phyloP scores from a whole-genome alignment of 2,888 invertebrate species.

The Chalcis sispes region DNA sequence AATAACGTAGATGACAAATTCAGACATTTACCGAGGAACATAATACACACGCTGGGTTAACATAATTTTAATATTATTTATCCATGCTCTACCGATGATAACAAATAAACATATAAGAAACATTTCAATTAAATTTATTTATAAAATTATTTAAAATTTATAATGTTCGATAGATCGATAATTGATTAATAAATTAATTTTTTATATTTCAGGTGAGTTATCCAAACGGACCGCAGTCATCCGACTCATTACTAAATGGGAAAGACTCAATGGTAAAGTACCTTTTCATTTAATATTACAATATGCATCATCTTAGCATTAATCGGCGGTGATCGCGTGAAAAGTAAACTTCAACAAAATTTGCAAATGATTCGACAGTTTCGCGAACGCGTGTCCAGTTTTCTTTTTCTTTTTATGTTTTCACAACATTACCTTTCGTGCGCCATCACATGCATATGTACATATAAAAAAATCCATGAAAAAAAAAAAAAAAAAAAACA shows the following conservation, averaged over 20 bases:
- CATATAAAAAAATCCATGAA: neutral
- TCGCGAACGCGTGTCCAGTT: too few species aligned
- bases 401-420: too few species aligned
- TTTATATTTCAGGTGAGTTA: conserved; percentile 56
- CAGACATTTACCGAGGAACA: too few species aligned
- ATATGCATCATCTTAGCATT: neutral
- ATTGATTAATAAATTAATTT: neutral
- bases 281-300: conserved; percentile 21
- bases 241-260: conserved; percentile 57
- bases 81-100: neutral
- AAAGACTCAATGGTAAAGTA: conserved; percentile 58
- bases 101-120: too few species aligned
- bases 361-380: too few species aligned
- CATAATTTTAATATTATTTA: conserved; percentile 15
- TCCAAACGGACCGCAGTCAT: conserved; percentile 56
- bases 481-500: conserved; percentile 20
- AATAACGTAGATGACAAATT: conserved; percentile 25
- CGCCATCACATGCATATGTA: neutral
- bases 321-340: too few species aligned
- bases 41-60: neutral
- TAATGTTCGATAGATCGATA: neutral
- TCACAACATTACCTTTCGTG: neutral
- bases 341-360: neutral
- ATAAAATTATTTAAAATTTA: neutral
- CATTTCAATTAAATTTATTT: neutral